A percentile compares a stretch with the other conserved stretches of the same genome.
Conservation (phyloP, 2,888 invertebrate species). For the Nymphalis polychloros region DNA sequence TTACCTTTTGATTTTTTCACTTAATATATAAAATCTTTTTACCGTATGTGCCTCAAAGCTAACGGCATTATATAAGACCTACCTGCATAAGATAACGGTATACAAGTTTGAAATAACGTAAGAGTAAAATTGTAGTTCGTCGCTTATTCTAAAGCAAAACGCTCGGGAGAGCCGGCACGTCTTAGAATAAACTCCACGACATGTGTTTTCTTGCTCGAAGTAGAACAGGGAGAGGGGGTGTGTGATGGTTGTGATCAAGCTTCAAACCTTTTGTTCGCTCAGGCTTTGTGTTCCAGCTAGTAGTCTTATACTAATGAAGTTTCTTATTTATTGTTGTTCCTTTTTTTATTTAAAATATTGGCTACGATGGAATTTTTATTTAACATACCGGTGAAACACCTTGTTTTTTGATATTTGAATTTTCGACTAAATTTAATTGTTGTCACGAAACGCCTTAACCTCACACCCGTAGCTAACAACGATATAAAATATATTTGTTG, state of each 20-base stretch:
- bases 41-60: not conserved
- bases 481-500: too few species aligned
- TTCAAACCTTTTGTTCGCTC: slow-evolving; percentile 35
- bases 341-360: slow-evolving; percentile 7
- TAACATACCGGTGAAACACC: not conserved
- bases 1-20: not conserved
- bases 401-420: too few species aligned
- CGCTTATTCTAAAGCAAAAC: slow-evolving; percentile 14
- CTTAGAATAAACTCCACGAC: slow-evolving; percentile 30
- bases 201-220: slow-evolving; percentile 29
- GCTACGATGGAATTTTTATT: slow-evolving; percentile 8
- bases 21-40: not conserved
- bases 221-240: slow-evolving; percentile 24
- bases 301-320: slow-evolving; percentile 33
- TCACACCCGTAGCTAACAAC: too few species aligned
- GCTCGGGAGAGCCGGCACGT: slow-evolving; percentile 24
- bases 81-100: not conserved
- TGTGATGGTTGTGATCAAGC: slow-evolving; percentile 23
- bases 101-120: slow-evolving; percentile 7
- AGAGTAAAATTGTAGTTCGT: not conserved
- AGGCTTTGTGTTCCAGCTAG: slow-evolving; percentile 29
- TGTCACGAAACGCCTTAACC: too few species aligned
- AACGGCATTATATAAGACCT: not conserved
- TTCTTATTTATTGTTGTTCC: slow-evolving; percentile 33
- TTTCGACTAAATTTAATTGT: too few species aligned